These are phyloP conservation scores for Oceanodroma leucorhoa DNA, from an alignment of 2,797 vertebrate genomes.

Conservation along the genomic window DNA sequence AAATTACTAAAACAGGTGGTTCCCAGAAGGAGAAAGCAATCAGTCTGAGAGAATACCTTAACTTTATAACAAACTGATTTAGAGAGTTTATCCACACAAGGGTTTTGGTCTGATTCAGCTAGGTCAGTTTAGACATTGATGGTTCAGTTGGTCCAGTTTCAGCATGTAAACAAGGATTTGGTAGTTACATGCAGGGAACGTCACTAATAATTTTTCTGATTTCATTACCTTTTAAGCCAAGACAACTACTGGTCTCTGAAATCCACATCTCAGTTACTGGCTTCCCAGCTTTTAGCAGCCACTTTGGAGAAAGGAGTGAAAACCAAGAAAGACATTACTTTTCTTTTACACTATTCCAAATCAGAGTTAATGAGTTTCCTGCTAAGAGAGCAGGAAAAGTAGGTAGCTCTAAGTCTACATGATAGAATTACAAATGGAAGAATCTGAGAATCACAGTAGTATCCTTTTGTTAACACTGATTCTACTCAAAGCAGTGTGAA, in stretches of 20 bases:
- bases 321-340: not conserved
- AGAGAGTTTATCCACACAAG: not conserved
- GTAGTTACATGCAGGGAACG: not conserved
- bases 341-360: not conserved
- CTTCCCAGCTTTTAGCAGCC: not conserved
- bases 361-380: not conserved
- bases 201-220: not conserved
- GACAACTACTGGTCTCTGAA: not conserved
- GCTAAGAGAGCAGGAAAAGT: not conserved
- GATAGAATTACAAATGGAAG: not conserved
- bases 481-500: not conserved
- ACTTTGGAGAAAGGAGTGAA: not conserved
- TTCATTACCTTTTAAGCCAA: not conserved
- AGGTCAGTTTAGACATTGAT: not conserved
- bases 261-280: not conserved
- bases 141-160: not conserved
- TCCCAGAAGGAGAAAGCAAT: not conserved
- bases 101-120: not conserved
- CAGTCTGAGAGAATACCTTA: not conserved
- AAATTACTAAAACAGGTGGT: not conserved
- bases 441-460: not conserved
- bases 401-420: not conserved
- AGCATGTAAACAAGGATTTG: not conserved
- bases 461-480: not conserved
- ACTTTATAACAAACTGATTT: not conserved